Base-by-base conservation (phyloP, 2,797 vertebrate species). In the Carcharodon carcharias region DNA sequence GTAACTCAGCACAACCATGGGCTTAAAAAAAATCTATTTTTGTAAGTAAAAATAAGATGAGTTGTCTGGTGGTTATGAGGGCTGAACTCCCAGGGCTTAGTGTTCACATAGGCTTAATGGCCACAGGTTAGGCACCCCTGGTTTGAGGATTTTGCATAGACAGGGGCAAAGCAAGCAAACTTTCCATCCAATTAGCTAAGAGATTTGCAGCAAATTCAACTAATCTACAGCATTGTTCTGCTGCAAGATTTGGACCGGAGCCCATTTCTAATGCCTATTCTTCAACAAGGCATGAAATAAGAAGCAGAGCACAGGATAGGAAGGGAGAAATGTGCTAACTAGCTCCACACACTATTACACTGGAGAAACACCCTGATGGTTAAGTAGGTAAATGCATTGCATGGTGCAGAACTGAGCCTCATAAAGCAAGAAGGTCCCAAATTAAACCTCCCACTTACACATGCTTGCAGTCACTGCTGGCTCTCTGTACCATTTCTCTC, bases 221-320 rank as follows among this genome's bases (percentile, higher is more conserved):
- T 67, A 67, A 93, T 93, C 91, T 40, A 45, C n/a, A n/a, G 91
- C 3, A 85, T 85, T 85, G 82, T 85, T 45, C 80, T 21, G 40
- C 40, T 45, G 80, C 21, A 26, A 93, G 35, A 67, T 65, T 65
- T 93, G 91, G 91, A 93, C 16, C n/a, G 7, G 18, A 45, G 91
- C 91, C 91, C n/a, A 93, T 65, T 45, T 11, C n/a, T 93, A 67
- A 93, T 45, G 61, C 61, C 61, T 40, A 63, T 23, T 93, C 61
- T 93, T 45, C 61, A 93, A 65, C n/a, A 26, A 8, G 91, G 91
- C 91, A 93, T 93, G 91, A 93, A 93, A 93, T 65, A n/a, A n/a
- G 16, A 35, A 93, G 63, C 91, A 67, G 91, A 67, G 61, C n/a
- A 45, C 45, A 85, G 45, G 40, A 50, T 23, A 8, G 45, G 40